Percentiles rank a stretch among this genome's conserved stretches.
Conservation (phyloP, 2,797 vertebrate genomes). For the Coracias cyanogaster region DNA sequence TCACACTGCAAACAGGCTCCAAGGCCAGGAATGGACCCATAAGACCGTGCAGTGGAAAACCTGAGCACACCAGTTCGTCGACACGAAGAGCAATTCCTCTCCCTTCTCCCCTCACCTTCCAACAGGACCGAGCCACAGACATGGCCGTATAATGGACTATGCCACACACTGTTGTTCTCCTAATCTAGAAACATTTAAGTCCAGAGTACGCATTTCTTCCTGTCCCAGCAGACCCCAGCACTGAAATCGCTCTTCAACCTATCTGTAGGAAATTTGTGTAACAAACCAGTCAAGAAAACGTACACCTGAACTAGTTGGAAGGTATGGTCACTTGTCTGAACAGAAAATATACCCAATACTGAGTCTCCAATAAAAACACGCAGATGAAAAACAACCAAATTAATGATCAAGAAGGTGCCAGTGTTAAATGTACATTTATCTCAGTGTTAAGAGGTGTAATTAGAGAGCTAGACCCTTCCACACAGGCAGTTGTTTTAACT, state of each 20-base stretch:
- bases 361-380: background rate
- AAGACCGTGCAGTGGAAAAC: background rate
- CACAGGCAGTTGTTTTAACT: background rate
- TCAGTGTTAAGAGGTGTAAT: background rate
- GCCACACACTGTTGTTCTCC: background rate
- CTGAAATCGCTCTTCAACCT: background rate
- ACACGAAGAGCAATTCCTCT: background rate
- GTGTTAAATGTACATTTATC: background rate
- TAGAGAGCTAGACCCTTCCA: background rate
- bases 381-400: background rate
- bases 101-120: background rate
- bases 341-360: background rate
- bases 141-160: rapidly evolving
- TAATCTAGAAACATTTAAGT: rapidly evolving
- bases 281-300: background rate
- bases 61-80: rapidly evolving
- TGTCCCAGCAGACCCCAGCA: background rate
- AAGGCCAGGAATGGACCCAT: rapidly evolving
- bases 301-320: background rate
- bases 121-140: background rate
- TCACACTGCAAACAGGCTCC: background rate
- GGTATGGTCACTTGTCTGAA: background rate
- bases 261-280: background rate
- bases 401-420: background rate
- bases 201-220: background rate